Base-by-base conservation (phyloP, 2,113 vertebrate genomes). In the Neodon shergylaensis region DNA sequence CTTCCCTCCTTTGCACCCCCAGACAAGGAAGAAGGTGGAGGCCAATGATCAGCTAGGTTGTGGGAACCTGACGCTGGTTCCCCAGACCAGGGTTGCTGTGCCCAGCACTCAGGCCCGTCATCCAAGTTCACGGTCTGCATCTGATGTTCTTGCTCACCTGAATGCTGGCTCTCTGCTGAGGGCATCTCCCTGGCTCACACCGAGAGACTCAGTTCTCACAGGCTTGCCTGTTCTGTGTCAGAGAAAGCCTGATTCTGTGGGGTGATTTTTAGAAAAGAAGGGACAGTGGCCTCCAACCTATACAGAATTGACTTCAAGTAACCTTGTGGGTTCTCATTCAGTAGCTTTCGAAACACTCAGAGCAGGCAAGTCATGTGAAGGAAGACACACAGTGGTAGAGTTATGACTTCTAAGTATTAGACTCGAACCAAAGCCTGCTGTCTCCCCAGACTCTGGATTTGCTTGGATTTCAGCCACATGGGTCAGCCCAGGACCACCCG, bases 401-500 rank as follows among this genome's bases (percentile, higher is more conserved):
- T 33, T 33, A 12, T 58, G 58, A 58, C 19, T 42, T 11, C 49
- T 52, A 66, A 21, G 42, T 22, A 90, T 77, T 82, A 73, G 83
- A 68, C 82, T 26, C 47, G 14, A 52, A 77, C 26, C 52, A 22
- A 52, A 77, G 61, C 81, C 1, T 0, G 3, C 16, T 31, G 36
- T 63, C 2, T 0, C 14, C 33, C 63, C 49, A 22, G 12, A n/a
- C 19, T 58, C 47, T 76, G 0, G 12, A 36, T 52, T 63, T 10
- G 49, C 87, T 77, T 77, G 58, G 33, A 66, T 73, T 90, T 87
- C n/a, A 54, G 87, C 77, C 22, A 65, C 33, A 42, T 68, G 61
- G 54, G 42, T 74, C 65, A 7, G 19, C 65, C 24, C 33, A 7
- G 77, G 39, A n/a, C 1, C 36, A 39, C 6, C 13, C 2, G 5